Evolutionary conservation across 2,797 vertebrate species (phyloP).

Genomic region (Phalloptychus januarius): DNA sequence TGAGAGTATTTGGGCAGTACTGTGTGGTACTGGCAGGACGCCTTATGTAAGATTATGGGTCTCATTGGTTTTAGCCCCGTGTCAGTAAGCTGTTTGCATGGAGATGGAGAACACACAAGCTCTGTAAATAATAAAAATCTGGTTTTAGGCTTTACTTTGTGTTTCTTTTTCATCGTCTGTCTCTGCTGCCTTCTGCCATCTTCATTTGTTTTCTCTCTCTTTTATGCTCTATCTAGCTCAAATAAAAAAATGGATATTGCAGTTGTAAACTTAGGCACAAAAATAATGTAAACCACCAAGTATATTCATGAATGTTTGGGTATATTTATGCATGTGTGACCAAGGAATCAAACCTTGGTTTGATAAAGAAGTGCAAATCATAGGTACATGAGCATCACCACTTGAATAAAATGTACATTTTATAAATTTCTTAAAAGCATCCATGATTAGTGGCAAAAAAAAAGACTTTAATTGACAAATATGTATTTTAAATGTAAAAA

Average conservation of each 20-base stretch:
- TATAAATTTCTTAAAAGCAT: slow-evolving; percentile 34
- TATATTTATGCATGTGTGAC: slow-evolving; percentile 14
- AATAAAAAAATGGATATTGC: slow-evolving; percentile 57
- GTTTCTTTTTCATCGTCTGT: slow-evolving; percentile 36
- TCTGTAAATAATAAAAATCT: slow-evolving; percentile 81
- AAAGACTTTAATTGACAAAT: too few species aligned
- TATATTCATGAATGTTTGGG: slow-evolving; percentile 38
- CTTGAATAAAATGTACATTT: slow-evolving; percentile 63
- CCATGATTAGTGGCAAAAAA: too few species aligned
- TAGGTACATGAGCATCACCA: slow-evolving; percentile 19
- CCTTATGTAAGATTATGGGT: slow-evolving; percentile 69
- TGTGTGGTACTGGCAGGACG: slow-evolving; percentile 47
- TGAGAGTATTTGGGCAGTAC: slow-evolving; percentile 62
- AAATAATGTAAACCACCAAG: slow-evolving; percentile 54
- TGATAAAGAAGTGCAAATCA: slow-evolving; percentile 50
- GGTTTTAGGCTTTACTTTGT: slow-evolving; percentile 63
- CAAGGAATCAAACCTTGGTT: slow-evolving; percentile 44
- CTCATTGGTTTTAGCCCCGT: slow-evolving; percentile 70
- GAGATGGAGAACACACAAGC: slow-evolving; percentile 66
- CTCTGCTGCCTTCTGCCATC: slow-evolving; percentile 44
- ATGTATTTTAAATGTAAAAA: too few species aligned
- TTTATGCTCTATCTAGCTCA: slow-evolving; percentile 20
- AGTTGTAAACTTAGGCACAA: slow-evolving; percentile 58
- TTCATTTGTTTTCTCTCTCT: slow-evolving; percentile 32
- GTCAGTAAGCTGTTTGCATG: slow-evolving; percentile 77